Evolutionary conservation across 1,140 invertebrate genomes (phyloP).

Genomic region (Tetraneura akinire): DNA sequence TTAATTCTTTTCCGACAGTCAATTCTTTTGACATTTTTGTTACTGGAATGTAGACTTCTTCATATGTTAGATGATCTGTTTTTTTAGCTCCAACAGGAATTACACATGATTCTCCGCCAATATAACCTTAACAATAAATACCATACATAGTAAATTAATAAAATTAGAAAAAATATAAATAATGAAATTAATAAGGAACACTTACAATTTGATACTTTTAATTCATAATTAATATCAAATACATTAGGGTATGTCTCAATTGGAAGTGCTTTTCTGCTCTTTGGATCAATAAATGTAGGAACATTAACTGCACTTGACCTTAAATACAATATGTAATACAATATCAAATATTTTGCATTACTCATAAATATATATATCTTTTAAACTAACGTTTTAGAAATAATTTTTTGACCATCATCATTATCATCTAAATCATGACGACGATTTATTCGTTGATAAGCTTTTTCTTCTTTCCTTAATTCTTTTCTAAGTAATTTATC

Average conservation of each 20-base stretch:
- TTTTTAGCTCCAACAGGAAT: slow-evolving; percentile 77
- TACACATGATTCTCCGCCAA: slow-evolving; percentile 76
- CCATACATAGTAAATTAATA: slow-evolving; percentile 52
- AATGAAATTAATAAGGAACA: slow-evolving; percentile 43
- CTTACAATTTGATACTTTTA: slow-evolving; percentile 68
- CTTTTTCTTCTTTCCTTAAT: slow-evolving; percentile 87
- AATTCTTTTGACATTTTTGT: slow-evolving; percentile 65
- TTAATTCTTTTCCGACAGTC: slow-evolving; percentile 69
- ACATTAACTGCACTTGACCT: slow-evolving; percentile 30
- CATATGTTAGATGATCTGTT: slow-evolving; percentile 72
- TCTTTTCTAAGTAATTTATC: slow-evolving; percentile 81
- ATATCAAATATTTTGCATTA: no score
- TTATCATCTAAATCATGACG: slow-evolving; percentile 61
- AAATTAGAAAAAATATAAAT: no score
- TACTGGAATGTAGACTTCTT: slow-evolving; percentile 87
- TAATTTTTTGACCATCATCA: slow-evolving; percentile 62
- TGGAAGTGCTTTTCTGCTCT: slow-evolving; percentile 21
- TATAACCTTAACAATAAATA: slow-evolving; percentile 65
- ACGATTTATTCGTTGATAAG: slow-evolving; percentile 67
- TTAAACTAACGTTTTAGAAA: slow-evolving; percentile 59
- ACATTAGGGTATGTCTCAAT: slow-evolving; percentile 73
- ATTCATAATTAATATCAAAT: slow-evolving; percentile 73
- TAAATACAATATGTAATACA: neutral
- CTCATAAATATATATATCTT: no score
- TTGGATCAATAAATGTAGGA: slow-evolving; percentile 33